Evolutionary conservation across 1,140 invertebrate genomes (phyloP).

Genomic region (Temnothorax curvispinosus): DNA sequence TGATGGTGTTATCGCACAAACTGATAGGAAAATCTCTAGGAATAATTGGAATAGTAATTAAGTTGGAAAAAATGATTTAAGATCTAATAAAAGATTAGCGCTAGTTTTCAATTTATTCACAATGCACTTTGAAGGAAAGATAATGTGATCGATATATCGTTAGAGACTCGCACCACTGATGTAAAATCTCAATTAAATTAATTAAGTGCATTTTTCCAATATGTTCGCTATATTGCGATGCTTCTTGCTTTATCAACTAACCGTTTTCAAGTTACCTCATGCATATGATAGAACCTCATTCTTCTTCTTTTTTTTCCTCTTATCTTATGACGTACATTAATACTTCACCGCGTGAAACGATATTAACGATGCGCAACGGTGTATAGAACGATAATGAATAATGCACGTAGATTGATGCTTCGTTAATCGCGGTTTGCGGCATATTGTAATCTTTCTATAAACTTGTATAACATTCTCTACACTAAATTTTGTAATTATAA

Average conservation of each 20-base stretch:
- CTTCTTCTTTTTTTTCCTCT: not conserved
- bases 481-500: constrained; percentile 16
- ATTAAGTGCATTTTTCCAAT: not conserved
- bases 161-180: not conserved
- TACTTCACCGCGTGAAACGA: constrained; percentile 3
- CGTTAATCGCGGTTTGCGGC: not conserved
- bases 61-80: not conserved
- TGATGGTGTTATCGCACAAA: not conserved
- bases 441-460: not conserved
- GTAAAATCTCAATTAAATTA: not conserved
- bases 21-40: not conserved
- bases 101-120: not conserved
- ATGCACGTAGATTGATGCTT: not conserved
- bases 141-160: not conserved
- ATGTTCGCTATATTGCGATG: not conserved
- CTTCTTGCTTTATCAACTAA: not conserved
- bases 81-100: not conserved
- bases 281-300: not conserved
- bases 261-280: not conserved
- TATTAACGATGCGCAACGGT: not conserved
- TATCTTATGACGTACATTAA: constrained; percentile 12
- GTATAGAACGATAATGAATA: constrained; percentile 11
- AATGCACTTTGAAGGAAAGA: not conserved
- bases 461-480: not conserved
- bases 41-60: constrained; percentile 19